A percentile compares a stretch with the other conserved stretches of the same genome.
Conservation (phyloP, 2,888 invertebrate species). For the Eubasilissa splendida region DNA sequence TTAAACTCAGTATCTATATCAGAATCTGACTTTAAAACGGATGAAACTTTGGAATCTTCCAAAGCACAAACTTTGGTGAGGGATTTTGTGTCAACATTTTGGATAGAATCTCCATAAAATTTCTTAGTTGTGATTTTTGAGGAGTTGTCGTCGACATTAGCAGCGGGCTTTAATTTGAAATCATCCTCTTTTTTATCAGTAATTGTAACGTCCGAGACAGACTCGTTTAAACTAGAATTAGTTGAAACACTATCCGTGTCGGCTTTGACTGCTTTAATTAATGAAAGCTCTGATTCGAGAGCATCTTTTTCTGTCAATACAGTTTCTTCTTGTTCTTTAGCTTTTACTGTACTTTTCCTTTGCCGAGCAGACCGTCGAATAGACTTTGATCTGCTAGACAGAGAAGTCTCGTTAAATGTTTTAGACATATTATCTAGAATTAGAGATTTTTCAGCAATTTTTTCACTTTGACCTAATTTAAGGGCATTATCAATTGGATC, state of each 20-base stretch:
- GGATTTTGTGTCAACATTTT: slow-evolving; percentile 7
- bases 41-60: background rate
- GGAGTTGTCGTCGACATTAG: slow-evolving; percentile 64
- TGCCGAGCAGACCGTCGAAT: slow-evolving; percentile 70
- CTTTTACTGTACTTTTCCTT: slow-evolving; percentile 66
- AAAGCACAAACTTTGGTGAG: background rate
- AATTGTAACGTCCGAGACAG: slow-evolving; percentile 59
- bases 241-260: slow-evolving; percentile 38
- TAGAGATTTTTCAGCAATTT: slow-evolving; percentile 74
- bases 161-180: background rate
- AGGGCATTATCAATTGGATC: slow-evolving; percentile 65
- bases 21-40: background rate
- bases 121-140: slow-evolving; percentile 66
- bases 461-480: slow-evolving; percentile 63
- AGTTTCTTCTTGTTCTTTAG: slow-evolving; percentile 59
- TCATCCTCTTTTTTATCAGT: slow-evolving; percentile 60
- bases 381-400: slow-evolving; percentile 63
- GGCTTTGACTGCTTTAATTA: slow-evolving; percentile 39
- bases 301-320: slow-evolving; percentile 52
- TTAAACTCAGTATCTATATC: too few relatives aligned
- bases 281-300: slow-evolving; percentile 37
- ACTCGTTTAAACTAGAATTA: slow-evolving; percentile 18
- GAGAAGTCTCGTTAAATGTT: slow-evolving; percentile 71
- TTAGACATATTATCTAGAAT: slow-evolving; percentile 73
- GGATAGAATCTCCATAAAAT: slow-evolving; percentile 64